These are phyloP conservation scores for Drosophila mayaguana DNA, from an alignment of 2,888 invertebrate species.

Conservation along the genomic window DNA sequence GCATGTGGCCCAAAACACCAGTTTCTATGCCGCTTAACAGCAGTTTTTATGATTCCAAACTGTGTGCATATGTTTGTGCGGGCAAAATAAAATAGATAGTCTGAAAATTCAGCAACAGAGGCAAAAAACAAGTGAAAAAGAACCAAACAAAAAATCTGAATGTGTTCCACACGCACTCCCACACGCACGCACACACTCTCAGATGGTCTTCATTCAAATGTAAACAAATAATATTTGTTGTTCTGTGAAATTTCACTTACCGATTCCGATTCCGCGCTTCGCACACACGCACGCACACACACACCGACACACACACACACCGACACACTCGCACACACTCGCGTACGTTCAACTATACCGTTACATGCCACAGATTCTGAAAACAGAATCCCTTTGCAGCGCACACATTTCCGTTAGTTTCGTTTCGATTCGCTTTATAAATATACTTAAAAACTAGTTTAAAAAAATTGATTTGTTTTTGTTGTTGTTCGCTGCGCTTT, in stretches of 20 bases:
- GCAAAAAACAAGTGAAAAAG: conserved; percentile 5
- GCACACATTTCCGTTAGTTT: conserved; percentile 27
- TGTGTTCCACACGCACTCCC: conserved; percentile 9
- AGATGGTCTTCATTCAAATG: conserved; percentile 48
- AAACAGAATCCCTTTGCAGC: conserved; percentile 44
- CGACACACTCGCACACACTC: conserved; percentile 15
- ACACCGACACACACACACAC: conserved; percentile 10
- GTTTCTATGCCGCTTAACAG: conserved; percentile 7
- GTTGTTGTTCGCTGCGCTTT: conserved; percentile 3
- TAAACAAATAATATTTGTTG: conserved; percentile 68
- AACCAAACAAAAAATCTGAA: conserved; percentile 21
- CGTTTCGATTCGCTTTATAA: conserved; percentile 11
- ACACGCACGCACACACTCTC: conserved; percentile 4
- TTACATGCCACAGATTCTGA: conserved; percentile 52
- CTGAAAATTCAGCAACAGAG: conserved; percentile 22
- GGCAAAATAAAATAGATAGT: conserved; percentile 27
- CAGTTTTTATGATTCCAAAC: not conserved
- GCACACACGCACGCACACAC: conserved; percentile 23
- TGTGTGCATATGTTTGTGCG: not conserved
- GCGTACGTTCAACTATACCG: conserved; percentile 26
- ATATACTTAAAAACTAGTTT: conserved; percentile 9
- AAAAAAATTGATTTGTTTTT: conserved; percentile 14
- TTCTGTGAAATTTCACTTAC: conserved; percentile 60
- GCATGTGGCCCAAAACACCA: conserved; percentile 6
- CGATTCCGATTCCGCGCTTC: conserved; percentile 67